Conservation (phyloP, 2,797 vertebrate species). For the Strix occidentalis region DNA sequence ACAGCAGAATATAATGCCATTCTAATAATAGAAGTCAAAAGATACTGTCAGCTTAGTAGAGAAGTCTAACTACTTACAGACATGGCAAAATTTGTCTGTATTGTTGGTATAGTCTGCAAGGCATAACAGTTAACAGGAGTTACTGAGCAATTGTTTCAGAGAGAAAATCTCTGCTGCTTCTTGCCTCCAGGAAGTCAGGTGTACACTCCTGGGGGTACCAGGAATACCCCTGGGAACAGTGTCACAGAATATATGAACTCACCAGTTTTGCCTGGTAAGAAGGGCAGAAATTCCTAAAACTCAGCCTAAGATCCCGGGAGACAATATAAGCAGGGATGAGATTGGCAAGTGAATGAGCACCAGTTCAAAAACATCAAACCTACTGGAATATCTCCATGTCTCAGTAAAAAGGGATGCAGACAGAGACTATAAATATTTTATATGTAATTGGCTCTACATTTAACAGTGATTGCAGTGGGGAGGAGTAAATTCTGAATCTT, state of each 20-base stretch:
- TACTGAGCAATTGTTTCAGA: background rate
- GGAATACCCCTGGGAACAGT: background rate
- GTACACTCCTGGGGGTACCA: background rate
- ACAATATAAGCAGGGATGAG: background rate
- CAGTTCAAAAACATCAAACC: background rate
- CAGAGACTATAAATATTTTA: slow-evolving; percentile 16
- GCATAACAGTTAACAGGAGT: background rate
- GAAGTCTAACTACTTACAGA: background rate
- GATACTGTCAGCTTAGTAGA: background rate
- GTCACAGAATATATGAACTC: background rate
- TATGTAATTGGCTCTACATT: background rate
- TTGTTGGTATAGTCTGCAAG: background rate
- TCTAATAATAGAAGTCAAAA: background rate
- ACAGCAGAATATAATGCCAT: background rate
- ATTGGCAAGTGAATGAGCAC: background rate
- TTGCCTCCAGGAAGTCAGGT: background rate
- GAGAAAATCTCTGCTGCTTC: background rate
- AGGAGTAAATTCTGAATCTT: slow-evolving; percentile 1
- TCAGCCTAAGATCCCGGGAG: background rate
- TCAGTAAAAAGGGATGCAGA: background rate
- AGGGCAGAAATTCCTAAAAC: background rate
- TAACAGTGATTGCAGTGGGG: background rate
- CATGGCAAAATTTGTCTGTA: background rate
- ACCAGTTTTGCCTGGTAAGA: background rate
- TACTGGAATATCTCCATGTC: background rate